Conservation (phyloP, 1,140 invertebrate species). For the Microplitis mediator region DNA sequence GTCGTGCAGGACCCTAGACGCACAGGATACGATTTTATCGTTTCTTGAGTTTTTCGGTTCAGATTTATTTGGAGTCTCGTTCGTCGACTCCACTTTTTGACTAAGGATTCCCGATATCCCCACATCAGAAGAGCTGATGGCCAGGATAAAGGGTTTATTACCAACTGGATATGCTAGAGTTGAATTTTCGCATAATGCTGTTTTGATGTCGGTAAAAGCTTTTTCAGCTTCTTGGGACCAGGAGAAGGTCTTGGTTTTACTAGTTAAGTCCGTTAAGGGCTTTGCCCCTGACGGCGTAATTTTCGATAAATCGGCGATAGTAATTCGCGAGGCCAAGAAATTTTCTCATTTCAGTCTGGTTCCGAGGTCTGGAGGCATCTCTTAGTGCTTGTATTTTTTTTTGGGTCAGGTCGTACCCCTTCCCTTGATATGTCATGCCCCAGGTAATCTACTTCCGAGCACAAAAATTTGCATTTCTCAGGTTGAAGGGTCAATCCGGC, state of each 20-base stretch:
- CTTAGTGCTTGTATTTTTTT: not conserved
- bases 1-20: slow-evolving; percentile 36
- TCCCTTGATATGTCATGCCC: slow-evolving; percentile 21
- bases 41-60: not conserved
- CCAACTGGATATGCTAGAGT: too few relatives aligned
- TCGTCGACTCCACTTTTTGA: too few relatives aligned
- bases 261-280: not conserved
- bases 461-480: slow-evolving; percentile 19
- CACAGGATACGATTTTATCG: slow-evolving; percentile 26
- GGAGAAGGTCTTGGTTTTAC: not conserved
- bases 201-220: too few relatives aligned
- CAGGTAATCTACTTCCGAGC: slow-evolving; percentile 41
- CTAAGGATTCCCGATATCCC: too few relatives aligned
- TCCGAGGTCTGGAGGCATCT: not conserved
- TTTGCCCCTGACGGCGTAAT: not conserved
- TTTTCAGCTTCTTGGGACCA: not conserved
- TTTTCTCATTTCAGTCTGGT: not conserved
- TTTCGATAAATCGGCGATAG: not conserved
- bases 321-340: not conserved
- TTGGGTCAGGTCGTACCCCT: not conserved
- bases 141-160: too few relatives aligned
- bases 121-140: too few relatives aligned
- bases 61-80: not conserved
- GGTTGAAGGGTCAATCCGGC: not conserved
- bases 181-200: too few relatives aligned